Base-by-base conservation (phyloP, 1,140 invertebrate species). In the Cotesia vestalis region DNA sequence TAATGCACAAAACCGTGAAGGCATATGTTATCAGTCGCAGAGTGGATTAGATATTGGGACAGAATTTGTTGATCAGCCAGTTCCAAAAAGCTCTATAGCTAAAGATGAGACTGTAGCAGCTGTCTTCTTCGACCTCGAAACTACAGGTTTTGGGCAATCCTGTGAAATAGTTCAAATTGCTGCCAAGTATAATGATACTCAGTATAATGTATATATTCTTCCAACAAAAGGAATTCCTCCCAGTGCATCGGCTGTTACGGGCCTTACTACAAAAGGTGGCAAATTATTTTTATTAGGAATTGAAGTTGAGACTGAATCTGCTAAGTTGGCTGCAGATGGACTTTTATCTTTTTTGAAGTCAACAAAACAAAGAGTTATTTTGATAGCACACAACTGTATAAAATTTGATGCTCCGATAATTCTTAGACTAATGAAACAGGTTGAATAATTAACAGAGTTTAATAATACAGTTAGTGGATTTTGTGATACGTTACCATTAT, bases 321-420 rank as follows among this genome's bases (percentile, higher is more conserved):
- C 62, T 35, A 20, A 46, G 20, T 36, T 40, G 36, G 62, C 62
- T 64, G 4, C 12, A 64, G 11, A 64, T 4, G 27, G 38, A 14
- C 12, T 38, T 40, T 11, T 46, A 36, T 38, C 14, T 34, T 27
- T 9, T 60, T 27, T 60, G 1, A 17, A 60, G 20, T 20, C 20
- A 9, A 9, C 14, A 20, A 34, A 20, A 20, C 12, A 17, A 17
- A 34, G 11, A 20, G 17, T 20, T 9, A 60, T 60, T 60, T 34
- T 60, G 57, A 27, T 27, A 6, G 57, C 57, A 20, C 57, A 60
- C 20, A 60, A 60, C 20, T 20, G 57, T 67, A 72, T 62, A 38
- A 72, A 67, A 61, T 74, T 72, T 63, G 75, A 76, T 64, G 63
- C 46, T 35, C 66, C 53, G 4, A 63, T 36, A 38, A 72, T 76